Evolutionary conservation across 1,140 invertebrate genomes (phyloP).

Genomic region (Magallana angulata): DNA sequence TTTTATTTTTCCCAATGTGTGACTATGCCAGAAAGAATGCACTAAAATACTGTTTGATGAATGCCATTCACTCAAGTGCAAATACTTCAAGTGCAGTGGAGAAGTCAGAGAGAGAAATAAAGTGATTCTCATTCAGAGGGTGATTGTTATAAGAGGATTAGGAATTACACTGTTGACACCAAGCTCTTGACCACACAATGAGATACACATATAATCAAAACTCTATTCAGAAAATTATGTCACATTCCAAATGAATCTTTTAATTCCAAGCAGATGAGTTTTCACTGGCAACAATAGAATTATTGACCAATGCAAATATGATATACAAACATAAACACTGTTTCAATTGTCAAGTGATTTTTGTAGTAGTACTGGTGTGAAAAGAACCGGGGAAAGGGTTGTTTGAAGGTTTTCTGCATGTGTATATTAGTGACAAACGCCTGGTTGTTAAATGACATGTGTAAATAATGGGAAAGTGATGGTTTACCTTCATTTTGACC

Average conservation of each 20-base stretch:
- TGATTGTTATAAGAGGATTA: slow-evolving; percentile 14
- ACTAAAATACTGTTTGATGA: neutral
- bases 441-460: neutral
- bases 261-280: slow-evolving; percentile 3
- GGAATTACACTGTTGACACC: slow-evolving; percentile 10
- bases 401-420: neutral
- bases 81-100: slow-evolving; percentile 33
- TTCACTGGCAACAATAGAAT: neutral
- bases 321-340: neutral
- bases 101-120: neutral
- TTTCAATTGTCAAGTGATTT: neutral
- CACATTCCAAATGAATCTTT: neutral
- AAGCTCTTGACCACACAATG: slow-evolving; percentile 14
- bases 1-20: neutral
- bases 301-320: neutral
- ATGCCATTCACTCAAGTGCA: slow-evolving; percentile 24
- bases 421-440: neutral
- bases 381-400: neutral
- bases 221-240: neutral
- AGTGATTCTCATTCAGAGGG: neutral
- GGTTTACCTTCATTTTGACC: slow-evolving; percentile 7
- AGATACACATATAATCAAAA: neutral
- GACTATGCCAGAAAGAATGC: slow-evolving; percentile 10
- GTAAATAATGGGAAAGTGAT: neutral
- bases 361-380: neutral